Base-by-base conservation (phyloP, 2,888 invertebrate genomes). In the Campoplex capitator region DNA sequence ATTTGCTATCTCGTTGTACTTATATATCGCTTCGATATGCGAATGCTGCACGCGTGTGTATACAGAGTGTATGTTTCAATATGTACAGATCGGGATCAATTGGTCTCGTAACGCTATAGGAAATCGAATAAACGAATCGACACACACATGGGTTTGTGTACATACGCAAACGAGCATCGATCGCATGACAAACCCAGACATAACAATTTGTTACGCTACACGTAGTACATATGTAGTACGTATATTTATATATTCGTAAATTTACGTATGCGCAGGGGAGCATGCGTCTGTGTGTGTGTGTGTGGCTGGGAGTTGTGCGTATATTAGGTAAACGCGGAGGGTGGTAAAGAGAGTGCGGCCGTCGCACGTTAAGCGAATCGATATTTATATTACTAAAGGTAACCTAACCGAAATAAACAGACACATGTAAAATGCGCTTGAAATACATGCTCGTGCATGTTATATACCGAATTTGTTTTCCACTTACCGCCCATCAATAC, bases 101-200 rank as follows among this genome's bases (percentile, higher is more conserved):
- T 62, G 74, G 51, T 71, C 62, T 75, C 75, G 75, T 16, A 82
- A 76, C 82, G 75, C 65, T 68, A 84, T 79, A 73, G 88, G 84
- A 84, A 88, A 87, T 85, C 84, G 87, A 88, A 87, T 85, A 77
- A 88, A 88, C 73, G 83, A 84, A 85, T 42, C 18, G 45, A 42
- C 62, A 13, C 38, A 6, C 38, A 65, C 45, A 76, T 78, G 38
- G 23, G 65, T 54, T 77, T 54, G 62, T 35, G 18, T 62, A 7
- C 9, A 9, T 11, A 76, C 56, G 38, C 65, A 67, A 23, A 48
- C 74, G 74, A 54, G 78, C 38, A 85, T 85, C 83, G 82, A 85
- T 86, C 78, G 78, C 38, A 79, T 62, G 85, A 75, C 83, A 78
- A 83, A 78, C 35, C 67, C 85, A 76, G 80, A 67, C 65, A 62